Percentiles rank a stretch among this genome's conserved stretches.
phyloP scores from a whole-genome alignment of 2,888 invertebrate species.

The Troglohyphantes excavatus region DNA sequence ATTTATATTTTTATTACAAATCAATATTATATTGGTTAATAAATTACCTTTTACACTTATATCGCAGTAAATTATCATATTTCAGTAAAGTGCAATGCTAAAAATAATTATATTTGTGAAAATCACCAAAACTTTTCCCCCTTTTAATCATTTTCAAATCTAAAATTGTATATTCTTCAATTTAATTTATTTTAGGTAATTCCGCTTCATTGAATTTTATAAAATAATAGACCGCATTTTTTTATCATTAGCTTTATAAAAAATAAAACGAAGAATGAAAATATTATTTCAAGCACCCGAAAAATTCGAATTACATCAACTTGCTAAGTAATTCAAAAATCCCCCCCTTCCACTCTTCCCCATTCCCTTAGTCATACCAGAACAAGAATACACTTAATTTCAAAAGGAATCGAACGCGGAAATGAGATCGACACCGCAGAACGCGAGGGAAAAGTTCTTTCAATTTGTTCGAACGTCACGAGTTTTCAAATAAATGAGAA shows the following conservation, averaged over 20 bases:
- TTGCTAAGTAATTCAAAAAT: neutral
- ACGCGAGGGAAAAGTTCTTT: conserved; percentile 28
- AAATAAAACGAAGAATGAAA: neutral
- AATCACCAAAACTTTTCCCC: no score
- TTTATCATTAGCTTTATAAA: neutral
- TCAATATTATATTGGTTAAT: no score
- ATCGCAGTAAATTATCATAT: no score
- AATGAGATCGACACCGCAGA: conserved; percentile 35
- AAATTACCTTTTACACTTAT: no score
- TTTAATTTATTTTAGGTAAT: no score
- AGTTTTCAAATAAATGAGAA: conserved; percentile 51
- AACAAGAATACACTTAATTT: neutral
- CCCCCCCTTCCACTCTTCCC: neutral
- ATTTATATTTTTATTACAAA: no score
- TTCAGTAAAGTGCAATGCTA: no score
- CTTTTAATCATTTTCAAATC: no score
- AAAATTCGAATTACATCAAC: neutral
- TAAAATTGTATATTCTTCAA: no score
- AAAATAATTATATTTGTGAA: no score
- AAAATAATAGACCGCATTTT: no score
- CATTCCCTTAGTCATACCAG: neutral
- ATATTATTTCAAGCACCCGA: neutral
- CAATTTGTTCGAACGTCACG: conserved; percentile 55
- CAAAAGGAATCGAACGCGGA: neutral
- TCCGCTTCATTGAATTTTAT: no score